A percentile compares a stretch with the other conserved stretches of the same genome.
Conservation (phyloP, 64 coral and sea anemone genomes). For the Montipora capricornis region DNA sequence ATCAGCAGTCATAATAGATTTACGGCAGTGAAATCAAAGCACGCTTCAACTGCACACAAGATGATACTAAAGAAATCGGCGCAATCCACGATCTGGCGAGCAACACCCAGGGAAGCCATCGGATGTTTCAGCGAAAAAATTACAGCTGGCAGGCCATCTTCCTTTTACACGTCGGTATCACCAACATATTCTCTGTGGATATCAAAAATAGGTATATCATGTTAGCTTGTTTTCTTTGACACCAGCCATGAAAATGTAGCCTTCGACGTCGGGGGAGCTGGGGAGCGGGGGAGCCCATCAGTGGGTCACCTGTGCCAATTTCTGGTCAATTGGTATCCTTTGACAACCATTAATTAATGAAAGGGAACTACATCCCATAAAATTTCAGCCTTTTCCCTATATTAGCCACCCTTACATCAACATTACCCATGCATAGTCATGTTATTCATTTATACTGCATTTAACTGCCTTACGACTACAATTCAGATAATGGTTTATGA, state of each 20-base stretch:
- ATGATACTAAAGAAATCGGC: background rate
- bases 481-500: no score
- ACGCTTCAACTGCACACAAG: background rate
- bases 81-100: background rate
- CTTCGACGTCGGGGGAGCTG: no score
- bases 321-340: background rate
- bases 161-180: slow-evolving; percentile 11
- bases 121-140: background rate
- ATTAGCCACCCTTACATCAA: no score
- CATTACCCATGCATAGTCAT: no score
- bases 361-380: no score
- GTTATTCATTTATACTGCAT: no score
- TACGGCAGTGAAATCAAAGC: background rate
- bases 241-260: background rate
- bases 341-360: background rate
- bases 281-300: background rate
- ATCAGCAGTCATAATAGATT: no score
- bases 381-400: no score
- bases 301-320: background rate
- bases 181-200: slow-evolving; percentile 36
- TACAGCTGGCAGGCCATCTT: background rate
- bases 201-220: background rate
- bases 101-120: background rate
- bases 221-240: background rate
- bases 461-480: no score